Evolutionary conservation across 2,113 vertebrate species (phyloP).

Genomic region (Dolichotis patagonum): DNA sequence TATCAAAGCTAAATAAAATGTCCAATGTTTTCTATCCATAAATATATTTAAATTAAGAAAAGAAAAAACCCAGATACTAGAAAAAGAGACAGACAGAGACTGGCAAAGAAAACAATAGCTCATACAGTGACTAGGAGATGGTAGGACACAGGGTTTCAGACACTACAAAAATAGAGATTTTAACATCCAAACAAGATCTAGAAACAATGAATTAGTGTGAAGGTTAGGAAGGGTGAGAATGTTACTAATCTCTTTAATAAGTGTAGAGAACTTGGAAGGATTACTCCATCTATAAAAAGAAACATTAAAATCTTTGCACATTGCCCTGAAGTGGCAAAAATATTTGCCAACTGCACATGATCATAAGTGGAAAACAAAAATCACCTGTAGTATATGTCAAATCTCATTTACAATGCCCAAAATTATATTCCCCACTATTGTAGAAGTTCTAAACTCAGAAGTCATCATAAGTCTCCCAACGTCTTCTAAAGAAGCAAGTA

Average conservation of each 20-base stretch:
- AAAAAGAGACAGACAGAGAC: not conserved
- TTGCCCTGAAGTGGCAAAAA: not conserved
- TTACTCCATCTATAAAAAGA: not conserved
- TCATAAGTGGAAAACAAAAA: not conserved
- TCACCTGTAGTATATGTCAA: not conserved
- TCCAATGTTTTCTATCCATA: not conserved
- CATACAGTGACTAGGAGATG: not conserved
- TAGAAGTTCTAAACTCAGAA: constrained; percentile 47
- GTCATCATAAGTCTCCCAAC: not conserved
- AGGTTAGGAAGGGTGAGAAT: not conserved
- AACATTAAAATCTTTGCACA: not conserved
- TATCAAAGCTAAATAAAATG: constrained; percentile 10
- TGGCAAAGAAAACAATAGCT: not conserved
- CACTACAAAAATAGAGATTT: not conserved
- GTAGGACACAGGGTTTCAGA: not conserved
- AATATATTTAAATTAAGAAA: constrained; percentile 8
- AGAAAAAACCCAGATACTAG: not conserved
- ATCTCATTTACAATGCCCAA: constrained; percentile 6
- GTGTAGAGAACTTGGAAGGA: not conserved
- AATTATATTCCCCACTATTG: not conserved
- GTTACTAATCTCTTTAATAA: not conserved
- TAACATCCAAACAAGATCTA: not conserved
- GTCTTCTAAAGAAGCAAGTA: not conserved
- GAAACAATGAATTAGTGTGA: not conserved
- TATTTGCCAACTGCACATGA: not conserved